Base-by-base conservation (phyloP, 2,888 invertebrate species). In the Eilema sororculum region DNA sequence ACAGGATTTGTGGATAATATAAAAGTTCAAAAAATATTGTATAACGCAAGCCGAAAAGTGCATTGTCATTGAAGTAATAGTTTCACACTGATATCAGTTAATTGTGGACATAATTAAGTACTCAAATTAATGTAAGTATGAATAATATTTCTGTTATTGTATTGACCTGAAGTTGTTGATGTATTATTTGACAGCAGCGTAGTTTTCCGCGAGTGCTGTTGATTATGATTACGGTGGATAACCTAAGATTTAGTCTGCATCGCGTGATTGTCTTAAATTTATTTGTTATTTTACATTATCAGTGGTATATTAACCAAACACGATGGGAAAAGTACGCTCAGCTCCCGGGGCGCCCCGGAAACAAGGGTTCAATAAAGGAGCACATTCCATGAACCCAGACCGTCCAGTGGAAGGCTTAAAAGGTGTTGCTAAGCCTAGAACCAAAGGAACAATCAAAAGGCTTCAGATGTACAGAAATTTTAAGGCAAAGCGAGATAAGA, bases 381-480 rank as follows among this genome's bases (percentile, higher is more conserved):
- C 96, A 52, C 99, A 99, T 94, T 99, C 99, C 69, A 98, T 99
- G 98, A 99, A 99, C 91, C 99, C 99, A 28, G 98, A 99, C 80
- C 96, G 99, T 67, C 96, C 97, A 20, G 96, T 95, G 22, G 97
- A 97, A 84, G 97, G 97, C 0, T 93, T 98, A 68, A 98, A 98
- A 93, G 98, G 98, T 67, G 98, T 98, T 20, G 97, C 97, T 0
- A 98, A 98, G 86, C 96, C 97, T 1, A 96, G 99, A 83, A 98
- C 99, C 20, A 98, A 98, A 91, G 97, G 97, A 20, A 99, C 99
- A 0, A 99, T 99, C 75, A 99, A 98, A 89, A 96, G 99, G 64
- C 93, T 99, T 78, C 98, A 99, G 91, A 99, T 99, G 99, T 99
- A 99, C 94, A 97, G 98, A 81, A 99, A 99, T 93, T 99, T 98